Conservation (phyloP, 1,140 invertebrate genomes). For the Hestina assimilis region DNA sequence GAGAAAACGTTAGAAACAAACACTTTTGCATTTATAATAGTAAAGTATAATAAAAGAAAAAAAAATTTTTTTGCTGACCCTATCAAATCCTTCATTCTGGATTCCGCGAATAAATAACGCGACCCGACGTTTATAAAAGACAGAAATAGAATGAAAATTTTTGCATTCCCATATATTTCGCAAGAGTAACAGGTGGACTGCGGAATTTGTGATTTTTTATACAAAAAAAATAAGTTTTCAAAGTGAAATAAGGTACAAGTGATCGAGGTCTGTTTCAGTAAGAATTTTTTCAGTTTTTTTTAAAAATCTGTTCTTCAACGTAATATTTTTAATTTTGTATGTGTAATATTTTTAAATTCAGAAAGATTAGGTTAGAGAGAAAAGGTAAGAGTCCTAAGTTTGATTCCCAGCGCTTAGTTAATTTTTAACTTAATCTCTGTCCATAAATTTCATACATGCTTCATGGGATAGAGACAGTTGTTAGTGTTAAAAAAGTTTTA, state of each 20-base stretch:
- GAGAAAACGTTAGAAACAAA: no score
- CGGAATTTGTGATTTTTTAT: neutral
- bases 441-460: no score
- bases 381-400: no score
- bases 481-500: no score
- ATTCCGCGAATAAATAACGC: conserved; percentile 40
- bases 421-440: no score
- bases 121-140: conserved; percentile 61
- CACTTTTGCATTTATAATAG: no score
- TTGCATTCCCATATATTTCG: conserved; percentile 47
- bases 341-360: no score
- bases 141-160: conserved; percentile 44
- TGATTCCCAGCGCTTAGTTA: no score
- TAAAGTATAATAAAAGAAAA: conserved; percentile 3
- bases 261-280: neutral
- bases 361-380: no score
- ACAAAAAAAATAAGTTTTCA: neutral
- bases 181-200: conserved; percentile 15
- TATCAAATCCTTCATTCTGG: conserved; percentile 47
- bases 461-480: no score
- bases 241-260: neutral
- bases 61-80: conserved; percentile 35
- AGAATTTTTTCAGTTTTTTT: neutral
- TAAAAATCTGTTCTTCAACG: no score
- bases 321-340: no score